Base-by-base conservation (phyloP, 2,113 vertebrate genomes). In the Saimiri boliviensis region DNA sequence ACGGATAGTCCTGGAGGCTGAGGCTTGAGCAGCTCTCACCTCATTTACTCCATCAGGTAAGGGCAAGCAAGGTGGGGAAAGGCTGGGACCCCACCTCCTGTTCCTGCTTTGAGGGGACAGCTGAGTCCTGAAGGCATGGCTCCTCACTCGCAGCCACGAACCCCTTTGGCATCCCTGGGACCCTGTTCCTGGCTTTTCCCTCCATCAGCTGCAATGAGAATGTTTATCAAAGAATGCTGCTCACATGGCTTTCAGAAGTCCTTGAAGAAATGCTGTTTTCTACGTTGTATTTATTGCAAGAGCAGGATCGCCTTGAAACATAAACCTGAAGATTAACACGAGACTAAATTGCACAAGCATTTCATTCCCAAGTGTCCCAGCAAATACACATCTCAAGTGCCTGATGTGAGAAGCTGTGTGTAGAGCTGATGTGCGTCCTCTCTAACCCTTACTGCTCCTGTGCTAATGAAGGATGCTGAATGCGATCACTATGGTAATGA, bases 351-450 rank as follows among this genome's bases (percentile, higher is more conserved):
- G 13, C 6, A 23, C 3, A 8, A 10, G 45, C 20, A 47, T 49
- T 58, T 32, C 27, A 80, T 45, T 45, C 66, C 79, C 3, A 11
- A 30, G 37, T 30, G 37, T 92, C 37, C 71, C 71, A 81, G 35
- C 92, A 85, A 40, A 73, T 0, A 3, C 11, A 2, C 12, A 6
- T 37, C 83, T 58, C 37, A 2, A 20, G 58, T 4, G 8, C 68
- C 32, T 2, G 4, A 10, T 5, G 12, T 25, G 27, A 23, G 32
- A n/a, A 9, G 49, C 20, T 14, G 1, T 8, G 6, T 9, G 3
- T 0, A 2, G 2, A 17, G n/a, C 1, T 14, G 83, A 25, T 0
- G 21, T 3, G 21, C 0, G 0, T 14, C 16, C 35, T 35, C 66
- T 58, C 66, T 12, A 25, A 32, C 30, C 76, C 17, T 16, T 14